Evolutionary conservation across 2,113 vertebrate genomes (phyloP).

Genomic region (Nerophis ophidion): DNA sequence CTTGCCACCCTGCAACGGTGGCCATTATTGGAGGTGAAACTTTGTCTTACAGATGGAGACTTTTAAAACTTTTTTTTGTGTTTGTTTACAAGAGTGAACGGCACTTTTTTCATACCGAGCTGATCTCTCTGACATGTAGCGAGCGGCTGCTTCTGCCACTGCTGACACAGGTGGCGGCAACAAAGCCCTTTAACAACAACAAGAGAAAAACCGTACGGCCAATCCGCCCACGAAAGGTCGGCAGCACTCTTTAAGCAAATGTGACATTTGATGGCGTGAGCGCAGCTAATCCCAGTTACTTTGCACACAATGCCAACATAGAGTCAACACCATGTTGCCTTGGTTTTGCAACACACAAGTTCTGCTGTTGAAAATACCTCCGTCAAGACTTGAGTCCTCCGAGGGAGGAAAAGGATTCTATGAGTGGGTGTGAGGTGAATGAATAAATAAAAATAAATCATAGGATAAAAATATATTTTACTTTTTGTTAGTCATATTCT

Average conservation of each 20-base stretch:
- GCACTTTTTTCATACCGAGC: constrained; percentile 18
- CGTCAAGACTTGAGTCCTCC: constrained; percentile 6
- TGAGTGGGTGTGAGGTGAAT: constrained; percentile 22
- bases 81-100: constrained; percentile 23
- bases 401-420: constrained; percentile 18
- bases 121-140: constrained; percentile 19
- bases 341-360: constrained; percentile 13
- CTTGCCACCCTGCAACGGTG: constrained; percentile 18
- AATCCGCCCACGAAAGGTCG: constrained; percentile 45
- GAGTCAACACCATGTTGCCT: not conserved
- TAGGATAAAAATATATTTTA: not conserved
- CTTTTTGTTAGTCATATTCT: not conserved
- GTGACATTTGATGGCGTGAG: constrained; percentile 7
- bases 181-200: constrained; percentile 19
- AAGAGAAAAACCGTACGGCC: constrained; percentile 31
- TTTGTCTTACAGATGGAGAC: not conserved
- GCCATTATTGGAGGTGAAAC: constrained; percentile 36
- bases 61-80: constrained; percentile 12
- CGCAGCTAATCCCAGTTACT: not conserved
- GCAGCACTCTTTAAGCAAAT: constrained; percentile 46
- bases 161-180: constrained; percentile 43
- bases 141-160: constrained; percentile 21
- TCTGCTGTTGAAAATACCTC: constrained; percentile 25
- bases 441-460: constrained; percentile 14
- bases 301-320: not conserved